These are phyloP conservation scores for Laspeyria flexula DNA, from an alignment of 2,888 invertebrate genomes.

Conservation along the genomic window DNA sequence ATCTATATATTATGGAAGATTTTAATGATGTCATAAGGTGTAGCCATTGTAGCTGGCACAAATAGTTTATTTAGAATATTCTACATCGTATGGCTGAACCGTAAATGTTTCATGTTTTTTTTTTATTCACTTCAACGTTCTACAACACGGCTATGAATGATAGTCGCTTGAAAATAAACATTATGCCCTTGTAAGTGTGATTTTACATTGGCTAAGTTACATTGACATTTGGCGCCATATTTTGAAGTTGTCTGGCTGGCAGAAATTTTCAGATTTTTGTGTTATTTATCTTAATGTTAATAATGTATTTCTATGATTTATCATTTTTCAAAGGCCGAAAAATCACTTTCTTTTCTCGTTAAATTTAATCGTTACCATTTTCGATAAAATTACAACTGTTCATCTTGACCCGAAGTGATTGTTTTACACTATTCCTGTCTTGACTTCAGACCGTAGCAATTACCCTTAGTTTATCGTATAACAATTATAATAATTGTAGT, in stretches of 20 bases:
- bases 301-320: constrained; percentile 22
- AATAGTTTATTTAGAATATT: constrained; percentile 37
- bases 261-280: no score
- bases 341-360: constrained; percentile 49
- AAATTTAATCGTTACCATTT: constrained; percentile 53
- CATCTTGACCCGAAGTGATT: constrained; percentile 17
- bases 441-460: constrained; percentile 28
- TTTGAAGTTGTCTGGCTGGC: not conserved
- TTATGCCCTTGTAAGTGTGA: no score
- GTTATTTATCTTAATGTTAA: no score
- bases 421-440: constrained; percentile 22
- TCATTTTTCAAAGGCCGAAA: constrained; percentile 57
- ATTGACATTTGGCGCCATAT: constrained; percentile 6
- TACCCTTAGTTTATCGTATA: constrained; percentile 6
- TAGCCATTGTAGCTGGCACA: not conserved
- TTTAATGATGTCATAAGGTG: no score
- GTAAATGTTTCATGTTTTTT: no score
- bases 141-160: no score
- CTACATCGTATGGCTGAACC: constrained; percentile 36
- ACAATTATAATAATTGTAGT: constrained; percentile 9
- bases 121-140: no score
- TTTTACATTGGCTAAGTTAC: not conserved
- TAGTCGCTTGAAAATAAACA: no score
- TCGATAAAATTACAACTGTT: constrained; percentile 44
- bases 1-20: no score